Conservation (phyloP, 2,888 invertebrate genomes). For the Eupithecia dodoneata region DNA sequence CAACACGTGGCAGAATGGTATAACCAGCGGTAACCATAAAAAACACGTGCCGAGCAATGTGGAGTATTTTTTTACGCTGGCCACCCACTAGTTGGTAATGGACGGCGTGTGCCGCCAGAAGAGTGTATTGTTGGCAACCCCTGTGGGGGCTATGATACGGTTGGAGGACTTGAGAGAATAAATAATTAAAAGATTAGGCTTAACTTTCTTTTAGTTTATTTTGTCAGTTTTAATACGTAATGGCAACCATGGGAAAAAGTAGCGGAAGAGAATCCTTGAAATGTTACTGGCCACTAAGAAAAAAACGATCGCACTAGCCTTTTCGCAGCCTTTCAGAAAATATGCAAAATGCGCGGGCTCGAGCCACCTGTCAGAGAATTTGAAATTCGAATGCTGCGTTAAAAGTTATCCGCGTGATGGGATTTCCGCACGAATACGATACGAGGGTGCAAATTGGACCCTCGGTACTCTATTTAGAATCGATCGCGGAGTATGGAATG, state of each 20-base stretch:
- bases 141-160: constrained; percentile 32
- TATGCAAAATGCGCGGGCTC: constrained; percentile 38
- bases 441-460: constrained; percentile 54
- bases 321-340: constrained; percentile 27
- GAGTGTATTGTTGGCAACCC: constrained; percentile 61
- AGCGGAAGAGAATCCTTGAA: neutral
- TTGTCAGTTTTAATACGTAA: neutral
- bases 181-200: constrained; percentile 20
- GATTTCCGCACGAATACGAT: constrained; percentile 58
- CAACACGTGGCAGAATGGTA: constrained; percentile 62
- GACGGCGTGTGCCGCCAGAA: constrained; percentile 69
- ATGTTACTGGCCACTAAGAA: neutral
- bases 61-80: constrained; percentile 59
- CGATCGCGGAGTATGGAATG: constrained; percentile 32
- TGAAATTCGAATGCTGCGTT: constrained; percentile 59
- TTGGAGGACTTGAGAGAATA: constrained; percentile 27
- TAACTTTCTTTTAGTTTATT: neutral
- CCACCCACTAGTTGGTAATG: constrained; percentile 60
- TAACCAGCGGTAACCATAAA: constrained; percentile 26
- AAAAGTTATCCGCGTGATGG: constrained; percentile 59
- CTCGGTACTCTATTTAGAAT: constrained; percentile 43
- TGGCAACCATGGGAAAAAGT: neutral
- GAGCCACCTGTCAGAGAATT: constrained; percentile 51
- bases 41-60: constrained; percentile 37
- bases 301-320: constrained; percentile 11